Base-by-base conservation (phyloP, 2,797 vertebrate genomes). In the Liasis olivaceus region DNA sequence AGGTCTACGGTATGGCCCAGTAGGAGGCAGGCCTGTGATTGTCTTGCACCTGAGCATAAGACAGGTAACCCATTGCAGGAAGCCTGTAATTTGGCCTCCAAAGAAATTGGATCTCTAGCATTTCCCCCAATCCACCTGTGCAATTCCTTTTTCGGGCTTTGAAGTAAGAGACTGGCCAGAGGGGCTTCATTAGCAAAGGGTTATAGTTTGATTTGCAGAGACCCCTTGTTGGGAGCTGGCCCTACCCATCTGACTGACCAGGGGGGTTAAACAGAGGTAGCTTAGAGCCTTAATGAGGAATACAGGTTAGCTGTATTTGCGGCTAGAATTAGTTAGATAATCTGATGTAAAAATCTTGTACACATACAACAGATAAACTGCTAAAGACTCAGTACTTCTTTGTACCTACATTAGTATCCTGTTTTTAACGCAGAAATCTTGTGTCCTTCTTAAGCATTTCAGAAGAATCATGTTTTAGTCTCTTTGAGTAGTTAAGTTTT, bases 81-180 rank as follows among this genome's bases (percentile, higher is more conserved):
- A 93, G 88, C 92, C 92, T 93, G 89, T 93, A 93, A 93, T 93
- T 93, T 93, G n/a, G 60, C 31, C 26, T 93, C 85, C 54, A 3
- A 51, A 69, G 69, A 88, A 93, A 91, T 91, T 91, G 92, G 88
- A 84, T 91, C 89, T 47, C 26, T 88, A 17, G 24, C 60, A 85
- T 28, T 85, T 84, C 69, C 89, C 31, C 36, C 58, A 63, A 56
- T 63, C 86, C 89, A 88, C 92, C 89, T 93, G 59, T 90, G 66
- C 66, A 90, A 87, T 90, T 93, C 59, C 86, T 77, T 88, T 13
- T 91, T 47, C 47, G 85, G 51, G 36, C 92, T 93, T 93, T 93
- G 92, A 93, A 91, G 86, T 88, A 14, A 91, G 86, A 87, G 59
- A 85, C 20, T 93, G 86, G 92, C 89, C 86, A 93, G 89, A 93